Percentiles rank a stretch among this genome's conserved stretches.
Conservation (phyloP, 2,113 vertebrate genomes). For the Oncorhynchus clarkii region DNA sequence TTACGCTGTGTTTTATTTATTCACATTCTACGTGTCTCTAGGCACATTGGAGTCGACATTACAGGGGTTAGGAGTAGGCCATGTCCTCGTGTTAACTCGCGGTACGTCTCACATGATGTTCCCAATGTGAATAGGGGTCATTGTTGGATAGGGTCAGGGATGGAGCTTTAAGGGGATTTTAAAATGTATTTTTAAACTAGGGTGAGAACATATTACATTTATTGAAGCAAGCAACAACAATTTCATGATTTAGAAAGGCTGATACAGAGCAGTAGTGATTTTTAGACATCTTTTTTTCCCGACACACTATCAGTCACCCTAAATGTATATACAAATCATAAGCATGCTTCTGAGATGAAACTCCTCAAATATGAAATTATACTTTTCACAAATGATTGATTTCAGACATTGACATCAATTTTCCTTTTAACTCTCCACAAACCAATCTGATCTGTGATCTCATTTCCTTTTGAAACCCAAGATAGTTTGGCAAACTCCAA, state of each 20-base stretch:
- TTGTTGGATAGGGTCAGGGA: slow-evolving; percentile 51
- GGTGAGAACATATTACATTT: slow-evolving; percentile 21
- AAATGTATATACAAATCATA: too few species aligned
- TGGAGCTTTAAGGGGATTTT: slow-evolving; percentile 37
- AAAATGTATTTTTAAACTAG: slow-evolving; percentile 44
- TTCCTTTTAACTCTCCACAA: too few species aligned
- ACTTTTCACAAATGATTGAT: too few species aligned
- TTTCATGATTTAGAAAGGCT: slow-evolving; percentile 23
- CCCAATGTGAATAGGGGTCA: slow-evolving; percentile 59
- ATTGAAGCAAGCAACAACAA: background rate
- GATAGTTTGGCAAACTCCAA: too few species aligned
- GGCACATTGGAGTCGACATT: slow-evolving; percentile 39
- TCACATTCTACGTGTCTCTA: slow-evolving; percentile 38
- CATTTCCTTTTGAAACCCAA: too few species aligned
- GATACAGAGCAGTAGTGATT: slow-evolving; percentile 10
- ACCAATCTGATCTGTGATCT: too few species aligned
- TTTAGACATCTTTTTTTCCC: too few species aligned
- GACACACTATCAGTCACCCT: too few species aligned
- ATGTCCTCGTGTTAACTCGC: slow-evolving; percentile 43
- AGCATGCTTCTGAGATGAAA: too few species aligned
- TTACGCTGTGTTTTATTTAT: slow-evolving; percentile 46
- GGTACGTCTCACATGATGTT: slow-evolving; percentile 65
- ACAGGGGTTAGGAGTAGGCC: slow-evolving; percentile 59
- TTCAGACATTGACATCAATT: too few species aligned
- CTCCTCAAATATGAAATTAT: too few species aligned